Evolutionary conservation across 2,113 vertebrate species (phyloP), one percentile per base, ranked within the genome.

Genomic region (Mola mola): DNA sequence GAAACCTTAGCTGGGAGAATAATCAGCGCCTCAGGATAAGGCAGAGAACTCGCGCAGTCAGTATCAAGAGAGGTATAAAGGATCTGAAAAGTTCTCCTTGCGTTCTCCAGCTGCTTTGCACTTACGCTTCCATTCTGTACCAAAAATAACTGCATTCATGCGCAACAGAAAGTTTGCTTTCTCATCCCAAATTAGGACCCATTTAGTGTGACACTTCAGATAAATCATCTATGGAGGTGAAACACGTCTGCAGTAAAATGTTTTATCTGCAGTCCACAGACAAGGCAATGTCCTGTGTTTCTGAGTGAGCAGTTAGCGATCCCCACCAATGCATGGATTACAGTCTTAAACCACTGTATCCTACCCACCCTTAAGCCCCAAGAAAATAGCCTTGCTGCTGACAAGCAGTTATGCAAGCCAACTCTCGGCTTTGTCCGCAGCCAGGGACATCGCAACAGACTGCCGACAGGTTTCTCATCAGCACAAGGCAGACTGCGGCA

Each of bases 321-420:
- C 60, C 41, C 70, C 72, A 56, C 43, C 62, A 75, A 75, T 46
- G 38, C 72, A 44, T 21, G 71, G 80, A 83, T 83, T 79, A 77
- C 63, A 52, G 41, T 65, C 66, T 79, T 71, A 82, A 77, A 62
- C 69, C 56, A 61, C 66, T 60, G 47, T 73, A 74, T 75, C 66
- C 75, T 46, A 52, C 31, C 69, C 66, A 40, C 36, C 37, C 66
- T 48, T 83, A 75, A 78, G 63, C 72, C 51, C 63, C 59, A 58
- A 69, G 73, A 72, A 73, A 82, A 80, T 63, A 79, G 57, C 62
- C 51, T 59, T 21, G 36, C 50, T 66, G 76, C 71, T 82, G 80
- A 83, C 80, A 33, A 33, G 44, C 44, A 36, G 20, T 61, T 46
- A 24, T 38, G 31, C 42, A 66, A 33, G 56, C 65, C 62, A 57